Base-by-base conservation (phyloP, 2,113 vertebrate species). In the Myodes glareolus region DNA sequence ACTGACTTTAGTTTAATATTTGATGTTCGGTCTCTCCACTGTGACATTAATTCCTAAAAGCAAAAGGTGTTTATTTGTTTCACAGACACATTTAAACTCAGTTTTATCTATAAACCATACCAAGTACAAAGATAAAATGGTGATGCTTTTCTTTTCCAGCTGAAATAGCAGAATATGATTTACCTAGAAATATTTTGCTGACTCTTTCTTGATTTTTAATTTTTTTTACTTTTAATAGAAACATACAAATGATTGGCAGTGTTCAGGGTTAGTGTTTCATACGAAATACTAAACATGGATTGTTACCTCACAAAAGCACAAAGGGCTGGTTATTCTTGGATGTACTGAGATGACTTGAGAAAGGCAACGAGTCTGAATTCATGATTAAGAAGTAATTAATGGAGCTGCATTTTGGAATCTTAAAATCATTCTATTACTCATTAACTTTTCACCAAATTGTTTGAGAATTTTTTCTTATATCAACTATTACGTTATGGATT, bases 381-480 rank as follows among this genome's bases (percentile, higher is more conserved):
- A 39, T 82, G 55, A 94, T 90, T 88, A 93, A 45, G 61, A 31
- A 77, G 11, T n/a, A 96, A 75, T 7, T 27, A 31, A 19, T 23
- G 27, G 33, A 25, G 1, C 65, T n/a, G 17, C 61, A 80, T 73
- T 85, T 90, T 65, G 36, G 12, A 29, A 65, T 87, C 42, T 61
- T 91, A 21, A 47, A 78, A 94, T 89, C 23, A 19, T 19, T 3
- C 0, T 14, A 2, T 85, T 95, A 13, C 47, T 95, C 39, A 87
- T 58, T 90, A 61, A 65, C 9, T 67, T 78, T 93, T 88, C 33
- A 85, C 11, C 68, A 75, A 93, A 91, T 21, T 7, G 31, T 68
- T 90, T 89, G n/a, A 96, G 31, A 91, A 81, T 29, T 39, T 36
- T 94, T 93, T 50, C 45, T 58, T 67, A 39, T 84, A 72, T 80